phyloP scores from a whole-genome alignment of 2,888 invertebrate genomes.

The Volucella zonaria region DNA sequence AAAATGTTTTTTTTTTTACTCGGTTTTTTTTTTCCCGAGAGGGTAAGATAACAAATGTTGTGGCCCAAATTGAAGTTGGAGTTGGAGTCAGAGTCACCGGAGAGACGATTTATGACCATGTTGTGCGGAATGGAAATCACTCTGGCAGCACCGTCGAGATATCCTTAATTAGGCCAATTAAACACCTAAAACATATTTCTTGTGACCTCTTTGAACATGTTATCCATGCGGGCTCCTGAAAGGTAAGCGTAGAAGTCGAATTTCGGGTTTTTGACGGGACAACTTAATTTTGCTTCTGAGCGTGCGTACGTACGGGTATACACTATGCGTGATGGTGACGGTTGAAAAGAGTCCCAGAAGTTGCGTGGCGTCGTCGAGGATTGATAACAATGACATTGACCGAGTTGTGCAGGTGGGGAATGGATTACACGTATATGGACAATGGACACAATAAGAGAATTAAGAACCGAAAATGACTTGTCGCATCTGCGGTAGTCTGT shows the following conservation, averaged over 20 bases:
- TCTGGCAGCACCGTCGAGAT: constrained; percentile 63
- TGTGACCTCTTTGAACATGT: constrained; percentile 53
- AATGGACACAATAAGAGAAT: constrained; percentile 44
- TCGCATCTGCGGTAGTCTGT: constrained; percentile 55
- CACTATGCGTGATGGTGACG: constrained; percentile 32
- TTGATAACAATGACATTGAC: constrained; percentile 73
- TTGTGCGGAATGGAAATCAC: constrained; percentile 68
- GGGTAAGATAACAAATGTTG: constrained; percentile 54
- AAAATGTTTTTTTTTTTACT: constrained; percentile 47
- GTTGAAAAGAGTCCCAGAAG: constrained; percentile 13
- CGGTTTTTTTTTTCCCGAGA: neutral
- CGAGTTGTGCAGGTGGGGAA: constrained; percentile 67
- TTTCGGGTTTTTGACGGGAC: constrained; percentile 32
- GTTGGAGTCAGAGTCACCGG: neutral
- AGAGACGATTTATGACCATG: constrained; percentile 65
- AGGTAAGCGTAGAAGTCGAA: constrained; percentile 21
- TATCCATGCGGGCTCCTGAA: constrained; percentile 57
- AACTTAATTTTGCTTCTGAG: constrained; percentile 54
- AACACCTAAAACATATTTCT: constrained; percentile 71
- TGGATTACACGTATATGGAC: constrained; percentile 56
- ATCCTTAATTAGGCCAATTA: constrained; percentile 73
- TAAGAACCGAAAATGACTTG: constrained; percentile 17
- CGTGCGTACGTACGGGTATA: constrained; percentile 18
- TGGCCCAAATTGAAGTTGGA: constrained; percentile 5
- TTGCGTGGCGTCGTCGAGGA: constrained; percentile 42